A percentile compares a stretch with the other conserved stretches of the same genome.
Conservation (phyloP, 2,113 vertebrate genomes). For the Stigmatopora nigra region DNA sequence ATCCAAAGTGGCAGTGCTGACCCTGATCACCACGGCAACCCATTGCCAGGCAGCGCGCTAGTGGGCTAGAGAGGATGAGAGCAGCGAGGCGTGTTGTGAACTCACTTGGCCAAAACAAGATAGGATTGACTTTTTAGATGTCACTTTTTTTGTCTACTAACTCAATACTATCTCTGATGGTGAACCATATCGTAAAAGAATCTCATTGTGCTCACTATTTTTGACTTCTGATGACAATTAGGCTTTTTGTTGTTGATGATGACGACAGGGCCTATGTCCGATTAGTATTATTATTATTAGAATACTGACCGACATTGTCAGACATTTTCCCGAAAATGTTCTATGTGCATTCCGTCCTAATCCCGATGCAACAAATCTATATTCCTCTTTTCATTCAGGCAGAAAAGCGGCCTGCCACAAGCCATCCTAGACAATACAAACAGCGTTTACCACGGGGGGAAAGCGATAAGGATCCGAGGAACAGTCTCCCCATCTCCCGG, state of each 20-base stretch:
- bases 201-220: too few species aligned
- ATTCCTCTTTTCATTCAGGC: constrained; percentile 6
- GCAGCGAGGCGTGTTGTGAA: constrained; percentile 6
- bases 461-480: constrained; percentile 27
- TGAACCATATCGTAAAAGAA: too few species aligned
- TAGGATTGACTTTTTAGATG: too few species aligned
- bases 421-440: not conserved
- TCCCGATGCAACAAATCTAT: not conserved
- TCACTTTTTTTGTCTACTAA: too few species aligned
- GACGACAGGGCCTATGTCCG: too few species aligned
- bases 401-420: not conserved
- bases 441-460: constrained; percentile 8
- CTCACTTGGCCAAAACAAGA: too few species aligned
- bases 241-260: too few species aligned
- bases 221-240: too few species aligned
- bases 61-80: constrained; percentile 37
- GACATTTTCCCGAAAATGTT: too few species aligned
- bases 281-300: too few species aligned
- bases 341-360: not conserved
- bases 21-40: constrained; percentile 34
- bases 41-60: constrained; percentile 5
- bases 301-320: too few species aligned
- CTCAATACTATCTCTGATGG: too few species aligned
- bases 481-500: constrained; percentile 29
- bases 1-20: constrained; percentile 13